phyloP scores from a whole-genome alignment of 2,888 invertebrate genomes.

The Nomada fucata region DNA sequence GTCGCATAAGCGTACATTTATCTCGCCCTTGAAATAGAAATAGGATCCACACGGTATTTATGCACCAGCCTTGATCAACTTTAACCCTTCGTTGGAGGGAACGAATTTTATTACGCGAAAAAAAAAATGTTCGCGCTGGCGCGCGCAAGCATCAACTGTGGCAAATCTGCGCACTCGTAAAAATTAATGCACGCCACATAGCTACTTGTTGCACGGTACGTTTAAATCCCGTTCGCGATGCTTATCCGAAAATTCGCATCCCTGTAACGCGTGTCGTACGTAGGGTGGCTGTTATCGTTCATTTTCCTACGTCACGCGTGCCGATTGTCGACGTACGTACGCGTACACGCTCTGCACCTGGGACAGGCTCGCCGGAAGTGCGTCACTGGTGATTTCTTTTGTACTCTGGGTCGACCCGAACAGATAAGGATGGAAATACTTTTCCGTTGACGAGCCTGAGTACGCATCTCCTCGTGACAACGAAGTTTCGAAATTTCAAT shows the following conservation, averaged over 20 bases:
- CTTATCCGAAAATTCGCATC: constrained; percentile 18
- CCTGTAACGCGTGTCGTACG: not conserved
- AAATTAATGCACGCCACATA: constrained; percentile 1
- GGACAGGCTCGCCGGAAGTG: constrained; percentile 62
- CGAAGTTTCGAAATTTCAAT: not conserved
- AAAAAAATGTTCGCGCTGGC: not conserved
- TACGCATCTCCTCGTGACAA: not conserved
- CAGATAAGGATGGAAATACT: constrained; percentile 30
- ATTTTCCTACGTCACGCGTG: constrained; percentile 24
- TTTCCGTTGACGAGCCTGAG: constrained; percentile 1
- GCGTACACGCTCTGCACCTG: constrained; percentile 14
- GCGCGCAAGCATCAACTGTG: not conserved
- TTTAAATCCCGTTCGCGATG: constrained; percentile 1
- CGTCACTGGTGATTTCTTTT: constrained; percentile 47
- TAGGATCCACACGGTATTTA: not conserved
- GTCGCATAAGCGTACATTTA: not conserved
- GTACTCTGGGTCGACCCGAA: constrained; percentile 5
- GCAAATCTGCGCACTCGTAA: constrained; percentile 11
- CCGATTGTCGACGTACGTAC: constrained; percentile 24
- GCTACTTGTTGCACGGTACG: not conserved
- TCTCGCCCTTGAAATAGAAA: not conserved
- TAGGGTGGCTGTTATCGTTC: constrained; percentile 22
- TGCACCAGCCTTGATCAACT: not conserved
- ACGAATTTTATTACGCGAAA: not conserved
- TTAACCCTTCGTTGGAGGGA: too few relatives aligned